phyloP scores from a whole-genome alignment of 2,888 invertebrate genomes.

The Ophion obscuratus region DNA sequence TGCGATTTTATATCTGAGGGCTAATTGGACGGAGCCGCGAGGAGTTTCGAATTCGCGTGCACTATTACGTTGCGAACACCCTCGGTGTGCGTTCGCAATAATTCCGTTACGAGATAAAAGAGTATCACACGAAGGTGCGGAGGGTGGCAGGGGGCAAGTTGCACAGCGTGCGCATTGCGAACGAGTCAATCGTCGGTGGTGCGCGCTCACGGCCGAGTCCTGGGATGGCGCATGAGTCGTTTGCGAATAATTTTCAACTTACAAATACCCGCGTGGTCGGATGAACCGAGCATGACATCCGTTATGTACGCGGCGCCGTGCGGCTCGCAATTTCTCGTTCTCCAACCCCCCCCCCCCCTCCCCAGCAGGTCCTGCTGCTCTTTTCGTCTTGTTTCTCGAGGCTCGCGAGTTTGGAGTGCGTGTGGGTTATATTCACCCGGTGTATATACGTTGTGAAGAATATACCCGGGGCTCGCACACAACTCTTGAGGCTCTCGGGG shows the following conservation, averaged over 20 bases:
- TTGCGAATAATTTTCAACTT: slow-evolving; percentile 70
- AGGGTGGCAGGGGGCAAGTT: slow-evolving; percentile 28
- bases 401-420: slow-evolving; percentile 47
- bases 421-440: slow-evolving; percentile 57
- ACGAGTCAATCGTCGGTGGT: slow-evolving; percentile 67
- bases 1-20: neutral
- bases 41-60: slow-evolving; percentile 45
- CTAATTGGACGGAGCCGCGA: slow-evolving; percentile 31
- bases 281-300: slow-evolving; percentile 69
- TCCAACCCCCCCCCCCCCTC: slow-evolving; percentile 26
- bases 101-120: slow-evolving; percentile 51
- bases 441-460: slow-evolving; percentile 44
- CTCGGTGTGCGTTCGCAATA: slow-evolving; percentile 52
- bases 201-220: slow-evolving; percentile 45
- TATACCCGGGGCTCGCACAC: slow-evolving; percentile 53
- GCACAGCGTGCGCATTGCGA: slow-evolving; percentile 61
- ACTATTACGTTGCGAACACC: slow-evolving; percentile 8
- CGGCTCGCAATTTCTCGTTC: slow-evolving; percentile 56
- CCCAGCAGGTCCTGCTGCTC: slow-evolving; percentile 40
- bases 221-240: slow-evolving; percentile 62
- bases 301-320: slow-evolving; percentile 69
- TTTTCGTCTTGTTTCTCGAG: slow-evolving; percentile 23
- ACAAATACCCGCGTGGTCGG: slow-evolving; percentile 69
- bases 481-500: slow-evolving; percentile 41
- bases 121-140: slow-evolving; percentile 13